Conservation (phyloP, 2,113 vertebrate genomes). For the Gavia stellata region DNA sequence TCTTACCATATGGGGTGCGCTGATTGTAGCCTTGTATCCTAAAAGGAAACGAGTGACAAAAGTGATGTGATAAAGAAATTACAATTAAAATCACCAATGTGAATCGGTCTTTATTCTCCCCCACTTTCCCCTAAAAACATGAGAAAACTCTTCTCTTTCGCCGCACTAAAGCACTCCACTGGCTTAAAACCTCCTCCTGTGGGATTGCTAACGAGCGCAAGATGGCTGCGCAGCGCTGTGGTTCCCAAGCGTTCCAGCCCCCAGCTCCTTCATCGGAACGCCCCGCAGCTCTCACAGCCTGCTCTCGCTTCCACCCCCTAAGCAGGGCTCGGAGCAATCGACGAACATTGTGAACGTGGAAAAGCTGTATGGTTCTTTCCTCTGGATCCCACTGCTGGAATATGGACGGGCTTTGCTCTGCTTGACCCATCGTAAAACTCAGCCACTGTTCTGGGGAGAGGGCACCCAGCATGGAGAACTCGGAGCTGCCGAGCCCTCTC, state of each 20-base stretch:
- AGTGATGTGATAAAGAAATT: background rate
- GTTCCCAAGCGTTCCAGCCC: background rate
- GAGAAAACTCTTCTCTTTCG: background rate
- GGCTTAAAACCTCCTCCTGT: background rate
- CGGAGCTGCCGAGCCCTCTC: background rate
- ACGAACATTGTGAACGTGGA: accelerated
- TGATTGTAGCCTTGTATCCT: constrained; percentile 92
- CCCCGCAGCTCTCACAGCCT: background rate
- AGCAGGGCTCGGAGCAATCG: accelerated
- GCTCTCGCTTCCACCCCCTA: background rate
- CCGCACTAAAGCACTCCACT: background rate
- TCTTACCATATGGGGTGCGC: constrained; percentile 90
- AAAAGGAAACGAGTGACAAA: background rate
- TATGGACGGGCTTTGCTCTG: accelerated
- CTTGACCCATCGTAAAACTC: background rate
- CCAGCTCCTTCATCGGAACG: background rate
- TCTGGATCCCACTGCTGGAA: background rate
- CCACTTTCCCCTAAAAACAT: background rate
- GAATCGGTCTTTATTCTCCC: background rate
- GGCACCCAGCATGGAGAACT: accelerated
- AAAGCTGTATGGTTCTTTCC: background rate
- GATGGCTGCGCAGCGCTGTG: background rate
- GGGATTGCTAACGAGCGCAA: background rate
- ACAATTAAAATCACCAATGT: accelerated
- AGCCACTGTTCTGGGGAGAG: background rate